Percentiles rank a stretch among this genome's conserved stretches.
These are phyloP conservation scores for Tethya wilhelma DNA, from an alignment of 37 sponge, comb jelly and placozoan species.

Conservation along the genomic window DNA sequence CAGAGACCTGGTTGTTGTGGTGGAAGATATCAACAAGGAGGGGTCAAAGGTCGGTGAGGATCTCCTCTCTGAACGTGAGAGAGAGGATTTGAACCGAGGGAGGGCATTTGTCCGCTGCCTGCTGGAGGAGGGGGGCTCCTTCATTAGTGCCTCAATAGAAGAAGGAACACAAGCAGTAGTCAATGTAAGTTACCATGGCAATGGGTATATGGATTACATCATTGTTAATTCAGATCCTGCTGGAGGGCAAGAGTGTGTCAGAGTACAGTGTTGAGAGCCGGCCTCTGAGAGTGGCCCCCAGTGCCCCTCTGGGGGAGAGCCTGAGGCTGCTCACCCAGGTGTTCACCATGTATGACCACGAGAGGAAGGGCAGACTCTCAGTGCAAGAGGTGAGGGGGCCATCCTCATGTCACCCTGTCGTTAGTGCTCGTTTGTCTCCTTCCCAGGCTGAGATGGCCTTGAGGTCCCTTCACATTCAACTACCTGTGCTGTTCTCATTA, in stretches of 20 bases:
- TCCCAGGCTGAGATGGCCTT: constrained; percentile 39
- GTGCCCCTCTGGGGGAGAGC: neutral
- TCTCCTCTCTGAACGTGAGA: constrained; percentile 46
- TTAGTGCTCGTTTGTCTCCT: neutral
- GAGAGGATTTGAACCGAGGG: constrained; percentile 82
- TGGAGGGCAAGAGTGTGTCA: neutral
- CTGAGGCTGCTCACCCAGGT: constrained; percentile 36
- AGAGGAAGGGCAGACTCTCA: constrained; percentile 21
- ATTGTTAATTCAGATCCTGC: neutral
- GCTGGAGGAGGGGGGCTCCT: constrained; percentile 19
- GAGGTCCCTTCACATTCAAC: constrained; percentile 26
- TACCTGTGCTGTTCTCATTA: neutral
- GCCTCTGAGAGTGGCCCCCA: neutral
- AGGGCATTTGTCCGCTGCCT: constrained; percentile 62
- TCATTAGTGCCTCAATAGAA: constrained; percentile 14
- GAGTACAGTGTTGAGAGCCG: neutral
- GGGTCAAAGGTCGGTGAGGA: constrained; percentile 46
- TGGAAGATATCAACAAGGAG: constrained; percentile 18
- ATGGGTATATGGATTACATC: neutral
- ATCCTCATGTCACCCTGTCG: neutral
- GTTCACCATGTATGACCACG: constrained; percentile 53
- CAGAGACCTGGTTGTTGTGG: constrained; percentile 52
- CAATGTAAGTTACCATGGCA: neutral
- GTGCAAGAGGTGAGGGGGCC: constrained; percentile 32
- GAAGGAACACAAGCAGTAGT: neutral